Conservation (phyloP, 2,113 vertebrate species). For the Trogon surrucura region DNA sequence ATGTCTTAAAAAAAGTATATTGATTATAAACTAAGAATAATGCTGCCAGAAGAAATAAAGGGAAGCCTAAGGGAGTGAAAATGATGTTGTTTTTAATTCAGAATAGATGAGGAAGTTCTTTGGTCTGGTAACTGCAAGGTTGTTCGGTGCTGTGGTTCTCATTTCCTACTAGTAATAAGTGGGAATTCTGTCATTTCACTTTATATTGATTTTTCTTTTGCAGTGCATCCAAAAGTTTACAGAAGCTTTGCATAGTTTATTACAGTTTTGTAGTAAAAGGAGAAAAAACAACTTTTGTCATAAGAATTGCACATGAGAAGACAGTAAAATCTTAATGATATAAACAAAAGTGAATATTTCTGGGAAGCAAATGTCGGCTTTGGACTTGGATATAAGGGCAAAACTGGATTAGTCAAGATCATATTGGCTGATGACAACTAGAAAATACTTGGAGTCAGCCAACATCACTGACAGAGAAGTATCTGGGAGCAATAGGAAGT, state of each 20-base stretch:
- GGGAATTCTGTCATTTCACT: not conserved
- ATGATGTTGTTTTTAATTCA: not conserved
- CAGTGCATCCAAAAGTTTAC: not conserved
- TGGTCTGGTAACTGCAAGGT: not conserved
- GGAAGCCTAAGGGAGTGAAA: not conserved
- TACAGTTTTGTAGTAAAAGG: not conserved
- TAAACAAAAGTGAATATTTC: not conserved
- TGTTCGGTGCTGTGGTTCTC: not conserved
- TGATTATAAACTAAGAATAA: not conserved
- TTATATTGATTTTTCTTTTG: slow-evolving; percentile 37
- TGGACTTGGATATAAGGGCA: not conserved
- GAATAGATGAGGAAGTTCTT: not conserved
- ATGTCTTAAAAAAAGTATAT: not conserved
- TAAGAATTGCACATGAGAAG: not conserved
- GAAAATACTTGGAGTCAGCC: not conserved
- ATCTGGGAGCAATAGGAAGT: not conserved
- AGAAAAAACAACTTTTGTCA: not conserved
- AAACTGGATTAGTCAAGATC: not conserved
- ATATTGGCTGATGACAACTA: not conserved
- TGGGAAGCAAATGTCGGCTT: not conserved
- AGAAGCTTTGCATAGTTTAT: not conserved
- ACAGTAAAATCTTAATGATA: not conserved
- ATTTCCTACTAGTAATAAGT: not conserved
- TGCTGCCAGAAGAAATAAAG: not conserved
- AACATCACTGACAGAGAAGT: not conserved